Evolutionary conservation across 2,888 invertebrate genomes (phyloP).

Genomic region (Troides oblongomaculatus): DNA sequence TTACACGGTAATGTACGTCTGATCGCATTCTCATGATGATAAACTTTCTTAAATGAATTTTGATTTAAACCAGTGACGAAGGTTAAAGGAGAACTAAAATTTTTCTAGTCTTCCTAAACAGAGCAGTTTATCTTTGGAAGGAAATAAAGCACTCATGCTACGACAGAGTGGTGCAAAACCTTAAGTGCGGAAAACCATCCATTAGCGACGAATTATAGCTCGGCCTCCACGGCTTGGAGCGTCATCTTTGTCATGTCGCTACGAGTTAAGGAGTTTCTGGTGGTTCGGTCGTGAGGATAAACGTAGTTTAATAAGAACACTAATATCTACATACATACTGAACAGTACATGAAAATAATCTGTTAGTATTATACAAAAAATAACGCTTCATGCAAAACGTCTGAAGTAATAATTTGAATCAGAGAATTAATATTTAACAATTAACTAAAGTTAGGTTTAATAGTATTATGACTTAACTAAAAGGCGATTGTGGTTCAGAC

Average conservation of each 20-base stretch:
- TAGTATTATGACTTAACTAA: too few relatives aligned
- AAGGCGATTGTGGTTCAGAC: not conserved
- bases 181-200: slow-evolving; percentile 23
- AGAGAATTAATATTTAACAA: too few relatives aligned
- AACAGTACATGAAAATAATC: too few relatives aligned
- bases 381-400: too few relatives aligned
- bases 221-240: not conserved
- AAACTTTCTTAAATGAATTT: not conserved
- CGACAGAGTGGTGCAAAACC: slow-evolving; percentile 10
- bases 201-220: slow-evolving; percentile 21
- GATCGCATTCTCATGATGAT: not conserved
- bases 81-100: not conserved
- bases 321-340: too few relatives aligned
- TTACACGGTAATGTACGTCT: too few relatives aligned
- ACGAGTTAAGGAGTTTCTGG: not conserved
- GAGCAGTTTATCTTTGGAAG: not conserved
- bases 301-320: not conserved
- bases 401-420: too few relatives aligned
- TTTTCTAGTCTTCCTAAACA: not conserved
- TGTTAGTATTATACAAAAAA: too few relatives aligned
- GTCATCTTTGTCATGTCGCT: slow-evolving; percentile 19
- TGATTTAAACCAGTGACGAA: not conserved
- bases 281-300: not conserved
- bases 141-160: slow-evolving; percentile 20
- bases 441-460: too few relatives aligned